These are phyloP conservation scores for Tillus elongatus DNA, from an alignment of 2,888 invertebrate genomes.

Conservation along the genomic window DNA sequence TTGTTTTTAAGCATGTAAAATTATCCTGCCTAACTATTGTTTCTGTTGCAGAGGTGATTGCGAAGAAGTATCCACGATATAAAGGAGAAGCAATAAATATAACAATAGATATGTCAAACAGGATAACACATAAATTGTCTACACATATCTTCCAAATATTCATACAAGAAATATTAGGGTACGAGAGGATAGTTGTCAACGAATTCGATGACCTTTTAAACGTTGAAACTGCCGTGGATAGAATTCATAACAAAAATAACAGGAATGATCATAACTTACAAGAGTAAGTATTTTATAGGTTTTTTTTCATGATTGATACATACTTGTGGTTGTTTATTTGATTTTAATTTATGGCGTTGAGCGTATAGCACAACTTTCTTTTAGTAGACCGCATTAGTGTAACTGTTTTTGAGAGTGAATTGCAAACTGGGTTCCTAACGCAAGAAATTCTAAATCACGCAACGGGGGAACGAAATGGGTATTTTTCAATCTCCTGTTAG, in stretches of 20 bases:
- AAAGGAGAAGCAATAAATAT: constrained; percentile 40
- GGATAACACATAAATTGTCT: constrained; percentile 49
- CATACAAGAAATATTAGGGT: constrained; percentile 43
- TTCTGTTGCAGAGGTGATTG: constrained; percentile 41
- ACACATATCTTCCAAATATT: constrained; percentile 52
- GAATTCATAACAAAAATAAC: constrained; percentile 25
- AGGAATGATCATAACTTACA: background rate
- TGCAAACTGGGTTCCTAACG: no score
- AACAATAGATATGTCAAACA: constrained; percentile 47
- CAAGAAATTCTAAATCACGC: no score
- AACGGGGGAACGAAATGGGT: no score
- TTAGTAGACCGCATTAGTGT: no score
- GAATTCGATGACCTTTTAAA: constrained; percentile 42
- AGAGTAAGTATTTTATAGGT: background rate
- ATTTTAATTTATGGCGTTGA: no score
- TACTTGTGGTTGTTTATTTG: background rate
- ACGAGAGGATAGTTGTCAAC: constrained; percentile 39
- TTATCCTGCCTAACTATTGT: no score
- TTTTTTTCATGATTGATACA: background rate
- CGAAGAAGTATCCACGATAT: constrained; percentile 41
- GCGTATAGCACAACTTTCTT: no score
- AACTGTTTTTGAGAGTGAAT: no score
- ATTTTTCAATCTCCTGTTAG: no score
- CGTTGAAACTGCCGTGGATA: constrained; percentile 33
- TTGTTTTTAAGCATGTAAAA: no score